These are phyloP conservation scores for Aporrectodea caliginosa DNA, from an alignment of 1,140 invertebrate species.

Conservation along the genomic window DNA sequence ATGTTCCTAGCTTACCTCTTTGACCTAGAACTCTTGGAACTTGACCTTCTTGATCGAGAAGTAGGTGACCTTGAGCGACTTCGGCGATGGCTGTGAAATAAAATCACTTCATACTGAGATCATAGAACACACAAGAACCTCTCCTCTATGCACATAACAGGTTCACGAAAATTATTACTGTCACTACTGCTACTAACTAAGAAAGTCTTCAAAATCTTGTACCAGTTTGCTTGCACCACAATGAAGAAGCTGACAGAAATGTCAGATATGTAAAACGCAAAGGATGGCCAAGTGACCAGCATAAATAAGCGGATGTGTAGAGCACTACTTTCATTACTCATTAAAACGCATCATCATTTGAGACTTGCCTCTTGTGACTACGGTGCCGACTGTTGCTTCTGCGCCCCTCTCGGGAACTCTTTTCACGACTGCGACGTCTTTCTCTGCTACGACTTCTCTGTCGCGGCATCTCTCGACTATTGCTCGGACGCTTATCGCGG, in stretches of 20 bases:
- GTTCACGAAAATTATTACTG: no score
- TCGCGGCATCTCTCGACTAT: background rate
- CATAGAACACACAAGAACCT: no score
- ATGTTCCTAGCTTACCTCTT: slow-evolving; percentile 30
- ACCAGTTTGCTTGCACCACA: no score
- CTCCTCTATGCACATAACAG: no score
- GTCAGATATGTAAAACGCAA: no score
- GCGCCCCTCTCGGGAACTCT: slow-evolving; percentile 12
- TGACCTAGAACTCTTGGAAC: slow-evolving; percentile 33
- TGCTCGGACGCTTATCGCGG: background rate
- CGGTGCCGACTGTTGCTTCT: slow-evolving; percentile 39
- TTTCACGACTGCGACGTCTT: slow-evolving; percentile 7
- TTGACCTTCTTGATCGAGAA: slow-evolving; percentile 33
- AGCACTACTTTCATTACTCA: slow-evolving; percentile 18
- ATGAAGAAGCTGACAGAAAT: no score
- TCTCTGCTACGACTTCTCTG: slow-evolving; percentile 22
- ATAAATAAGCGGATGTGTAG: no score
- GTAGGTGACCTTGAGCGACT: slow-evolving; percentile 24
- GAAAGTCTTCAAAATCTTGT: no score
- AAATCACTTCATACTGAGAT: background rate
- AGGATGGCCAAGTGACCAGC: no score
- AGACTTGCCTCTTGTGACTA: slow-evolving; percentile 30
- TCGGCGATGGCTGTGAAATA: background rate
- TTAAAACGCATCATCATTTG: slow-evolving; percentile 27
- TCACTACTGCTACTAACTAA: no score